A percentile compares a stretch with the other conserved stretches of the same genome.
Conservation (phyloP, 2,113 vertebrate genomes). For the Notiomystis cincta region DNA sequence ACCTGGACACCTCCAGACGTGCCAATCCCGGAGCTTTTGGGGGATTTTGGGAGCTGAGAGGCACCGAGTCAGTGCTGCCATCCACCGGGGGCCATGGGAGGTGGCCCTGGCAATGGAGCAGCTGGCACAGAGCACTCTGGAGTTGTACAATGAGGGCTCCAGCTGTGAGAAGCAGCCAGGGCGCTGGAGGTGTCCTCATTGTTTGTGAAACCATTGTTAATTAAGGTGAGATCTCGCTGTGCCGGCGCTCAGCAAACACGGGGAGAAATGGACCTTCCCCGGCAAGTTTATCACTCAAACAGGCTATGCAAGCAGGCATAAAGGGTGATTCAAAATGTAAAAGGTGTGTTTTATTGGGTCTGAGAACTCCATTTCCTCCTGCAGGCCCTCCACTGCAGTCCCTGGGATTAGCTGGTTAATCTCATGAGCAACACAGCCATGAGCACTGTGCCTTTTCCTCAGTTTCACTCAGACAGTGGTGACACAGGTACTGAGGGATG, state of each 20-base stretch:
- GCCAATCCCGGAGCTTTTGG: neutral
- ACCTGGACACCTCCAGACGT: rapidly evolving
- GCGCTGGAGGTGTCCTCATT: neutral
- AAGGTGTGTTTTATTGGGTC: neutral
- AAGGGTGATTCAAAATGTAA: neutral
- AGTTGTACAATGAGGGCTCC: neutral
- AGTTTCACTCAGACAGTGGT: neutral
- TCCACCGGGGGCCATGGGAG: neutral
- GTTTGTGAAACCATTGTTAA: neutral
- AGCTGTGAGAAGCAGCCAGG: neutral
- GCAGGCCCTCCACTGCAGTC: neutral
- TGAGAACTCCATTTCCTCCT: neutral
- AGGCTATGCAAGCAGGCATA: neutral
- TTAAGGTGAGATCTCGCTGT: slow-evolving; percentile 12
- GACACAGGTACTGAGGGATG: neutral
- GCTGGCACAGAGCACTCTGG: neutral
- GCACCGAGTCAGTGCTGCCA: neutral
- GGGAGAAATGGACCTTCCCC: neutral
- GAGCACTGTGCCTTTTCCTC: neutral
- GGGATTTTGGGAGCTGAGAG: neutral
- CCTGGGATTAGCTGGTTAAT: neutral
- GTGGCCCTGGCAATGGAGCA: neutral
- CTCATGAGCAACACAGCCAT: neutral
- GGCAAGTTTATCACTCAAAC: neutral
- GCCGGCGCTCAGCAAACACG: neutral